Evolutionary conservation across 2,888 invertebrate genomes (phyloP).

Genomic region (Tiphia femorata): DNA sequence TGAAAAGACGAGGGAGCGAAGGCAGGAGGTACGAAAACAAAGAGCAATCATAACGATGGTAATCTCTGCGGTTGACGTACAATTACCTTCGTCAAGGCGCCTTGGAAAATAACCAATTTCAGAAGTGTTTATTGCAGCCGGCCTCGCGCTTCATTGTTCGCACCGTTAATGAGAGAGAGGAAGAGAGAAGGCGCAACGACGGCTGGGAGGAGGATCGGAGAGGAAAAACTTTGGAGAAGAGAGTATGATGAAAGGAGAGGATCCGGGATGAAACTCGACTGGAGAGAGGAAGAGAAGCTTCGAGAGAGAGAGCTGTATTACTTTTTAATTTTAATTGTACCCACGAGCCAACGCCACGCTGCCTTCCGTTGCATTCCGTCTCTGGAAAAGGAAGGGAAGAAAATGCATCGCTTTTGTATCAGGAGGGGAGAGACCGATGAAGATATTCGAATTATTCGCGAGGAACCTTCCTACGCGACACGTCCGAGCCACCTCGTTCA

Average conservation of each 20-base stretch:
- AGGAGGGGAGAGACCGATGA: neutral
- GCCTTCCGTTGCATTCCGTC: slow-evolving; percentile 5
- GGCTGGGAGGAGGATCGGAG: slow-evolving; percentile 8
- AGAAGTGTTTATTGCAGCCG: slow-evolving; percentile 59
- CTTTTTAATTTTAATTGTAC: slow-evolving; percentile 49
- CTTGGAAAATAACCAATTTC: slow-evolving; percentile 63
- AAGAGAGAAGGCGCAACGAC: too few relatives aligned
- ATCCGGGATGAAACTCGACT: neutral
- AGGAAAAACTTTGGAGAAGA: neutral
- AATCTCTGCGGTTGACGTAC: slow-evolving; percentile 64
- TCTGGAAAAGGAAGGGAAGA: slow-evolving; percentile 3
- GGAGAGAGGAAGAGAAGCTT: neutral
- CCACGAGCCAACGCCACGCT: slow-evolving; percentile 24
- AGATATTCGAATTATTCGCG: slow-evolving; percentile 19
- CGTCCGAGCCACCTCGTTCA: neutral
- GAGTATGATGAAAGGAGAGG: neutral
- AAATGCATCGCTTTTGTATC: slow-evolving; percentile 16
- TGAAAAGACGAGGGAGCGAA: slow-evolving; percentile 38
- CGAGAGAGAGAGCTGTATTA: slow-evolving; percentile 23
- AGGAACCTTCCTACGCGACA: neutral
- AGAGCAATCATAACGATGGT: slow-evolving; percentile 63
- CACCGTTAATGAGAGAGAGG: slow-evolving; percentile 49
- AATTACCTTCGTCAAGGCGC: slow-evolving; percentile 55
- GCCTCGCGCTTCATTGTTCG: slow-evolving; percentile 49
- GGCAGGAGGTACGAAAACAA: slow-evolving; percentile 57